Conservation (phyloP, 35 echinoderm and acorn worm species). For the Apostichopus japonicus region DNA sequence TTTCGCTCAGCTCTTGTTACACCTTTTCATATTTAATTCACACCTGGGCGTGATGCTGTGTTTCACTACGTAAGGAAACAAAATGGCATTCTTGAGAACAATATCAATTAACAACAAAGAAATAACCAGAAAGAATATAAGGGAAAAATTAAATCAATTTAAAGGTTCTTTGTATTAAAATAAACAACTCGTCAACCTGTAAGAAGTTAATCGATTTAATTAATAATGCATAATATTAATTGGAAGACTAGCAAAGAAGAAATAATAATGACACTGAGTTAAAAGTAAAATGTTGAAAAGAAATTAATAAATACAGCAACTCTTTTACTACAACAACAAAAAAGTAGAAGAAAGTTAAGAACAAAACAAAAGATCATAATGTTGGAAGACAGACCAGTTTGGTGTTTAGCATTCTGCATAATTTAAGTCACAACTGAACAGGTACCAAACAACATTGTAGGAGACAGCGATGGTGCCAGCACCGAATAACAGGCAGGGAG, state of each 20-base stretch:
- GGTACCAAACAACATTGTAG: no score
- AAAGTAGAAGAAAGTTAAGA: not conserved
- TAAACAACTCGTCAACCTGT: not conserved
- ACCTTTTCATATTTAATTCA: no score
- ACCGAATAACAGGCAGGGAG: not conserved
- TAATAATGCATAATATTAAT: not conserved
- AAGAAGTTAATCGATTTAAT: not conserved
- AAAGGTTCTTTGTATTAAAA: not conserved
- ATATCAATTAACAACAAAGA: not conserved
- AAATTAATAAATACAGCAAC: no score
- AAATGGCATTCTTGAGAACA: no score
- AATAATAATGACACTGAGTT: no score
- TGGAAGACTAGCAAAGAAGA: not conserved
- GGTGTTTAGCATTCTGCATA: no score
- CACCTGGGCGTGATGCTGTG: no score
- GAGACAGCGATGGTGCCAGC: not conserved
- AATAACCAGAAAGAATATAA: not conserved
- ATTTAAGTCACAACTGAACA: no score
- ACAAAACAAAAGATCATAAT: not conserved
- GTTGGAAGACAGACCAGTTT: not conserved
- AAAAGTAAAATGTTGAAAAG: no score
- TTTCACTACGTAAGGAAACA: no score
- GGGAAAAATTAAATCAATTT: not conserved
- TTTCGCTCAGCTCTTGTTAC: no score
- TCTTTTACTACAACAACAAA: no score